Conservation (phyloP, 2,797 vertebrate species). For the Epinephelus coioides region DNA sequence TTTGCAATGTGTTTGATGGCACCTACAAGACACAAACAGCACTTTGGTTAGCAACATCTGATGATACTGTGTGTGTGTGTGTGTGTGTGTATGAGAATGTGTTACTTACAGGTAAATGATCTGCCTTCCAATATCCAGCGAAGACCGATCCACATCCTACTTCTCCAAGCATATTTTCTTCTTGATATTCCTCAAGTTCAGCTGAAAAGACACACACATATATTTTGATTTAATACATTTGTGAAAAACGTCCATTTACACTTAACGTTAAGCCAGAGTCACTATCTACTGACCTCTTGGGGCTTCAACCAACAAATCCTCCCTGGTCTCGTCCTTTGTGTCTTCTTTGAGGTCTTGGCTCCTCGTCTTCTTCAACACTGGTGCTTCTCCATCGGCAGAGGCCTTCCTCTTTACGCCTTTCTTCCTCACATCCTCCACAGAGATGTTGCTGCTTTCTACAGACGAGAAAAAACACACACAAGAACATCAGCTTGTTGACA, state of each 20-base stretch:
- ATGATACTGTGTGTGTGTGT: neutral
- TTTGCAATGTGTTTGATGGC: conserved; percentile 31
- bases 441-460: neutral
- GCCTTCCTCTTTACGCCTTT: neutral
- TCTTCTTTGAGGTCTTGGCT: neutral
- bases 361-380: neutral
- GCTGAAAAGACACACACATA: neutral
- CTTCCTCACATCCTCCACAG: neutral
- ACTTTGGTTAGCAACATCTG: neutral
- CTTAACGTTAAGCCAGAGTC: too few relatives aligned
- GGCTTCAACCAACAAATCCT: neutral
- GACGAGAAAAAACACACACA: neutral
- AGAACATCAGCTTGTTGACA: neutral
- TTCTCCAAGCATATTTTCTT: neutral
- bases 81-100: neutral
- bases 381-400: fast-evolving
- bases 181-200: neutral
- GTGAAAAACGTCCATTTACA: neutral
- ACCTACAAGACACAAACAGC: conserved; percentile 2
- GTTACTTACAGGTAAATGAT: conserved; percentile 21
- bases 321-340: neutral
- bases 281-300: too few relatives aligned
- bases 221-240: neutral
- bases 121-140: conserved; percentile 26
- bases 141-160: conserved; percentile 44